Conservation (phyloP, 2,113 vertebrate genomes). For the Sus scrofa region T2T-Sscrofa CM000814.6:143752501-143753000, state of each 20-base stretch:
- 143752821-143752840: not conserved
- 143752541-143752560: not conserved
- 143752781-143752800: not conserved
- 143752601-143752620: not conserved
- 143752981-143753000: not conserved
- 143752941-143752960: not conserved
- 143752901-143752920: not conserved
- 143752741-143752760: not conserved
- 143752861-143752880: not conserved
- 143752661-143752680: too few species aligned
- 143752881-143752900: not conserved
- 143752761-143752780: not conserved
- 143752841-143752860: not conserved
- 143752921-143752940: not conserved
- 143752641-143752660: accelerated
- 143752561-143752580: not conserved
- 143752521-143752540: not conserved
- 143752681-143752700: too few species aligned
- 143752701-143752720: not conserved
- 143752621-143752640: not conserved
- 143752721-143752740: not conserved
- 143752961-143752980: not conserved
- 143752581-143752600: not conserved
- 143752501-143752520: not conserved
- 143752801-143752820: not conserved